phyloP scores from a whole-genome alignment of 1,140 invertebrate genomes.

The Carcinoscorpius rotundicauda region DNA sequence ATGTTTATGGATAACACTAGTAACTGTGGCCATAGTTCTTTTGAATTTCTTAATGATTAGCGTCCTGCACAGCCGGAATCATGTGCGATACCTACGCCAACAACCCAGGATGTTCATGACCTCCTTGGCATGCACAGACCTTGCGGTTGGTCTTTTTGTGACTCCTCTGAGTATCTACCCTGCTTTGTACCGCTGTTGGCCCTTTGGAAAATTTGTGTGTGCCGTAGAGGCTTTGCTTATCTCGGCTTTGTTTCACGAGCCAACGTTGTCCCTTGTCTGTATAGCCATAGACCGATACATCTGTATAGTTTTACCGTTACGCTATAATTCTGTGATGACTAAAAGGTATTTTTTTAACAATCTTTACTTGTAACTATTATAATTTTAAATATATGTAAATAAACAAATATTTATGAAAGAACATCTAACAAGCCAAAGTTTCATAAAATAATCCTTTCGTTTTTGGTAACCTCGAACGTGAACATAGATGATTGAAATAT shows the following conservation, averaged over 20 bases:
- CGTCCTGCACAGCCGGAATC: constrained; percentile 9
- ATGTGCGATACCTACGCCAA: constrained; percentile 10
- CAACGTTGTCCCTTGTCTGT: constrained; percentile 7
- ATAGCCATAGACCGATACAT: constrained; percentile 10
- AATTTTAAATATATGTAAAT: too few relatives aligned
- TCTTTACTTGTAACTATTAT: too few relatives aligned
- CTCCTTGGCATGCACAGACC: constrained; percentile 10
- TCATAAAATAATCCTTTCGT: too few relatives aligned
- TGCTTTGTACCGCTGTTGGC: constrained; percentile 4
- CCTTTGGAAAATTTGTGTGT: constrained; percentile 7
- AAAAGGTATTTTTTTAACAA: too few relatives aligned
- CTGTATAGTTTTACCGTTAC: too few relatives aligned
- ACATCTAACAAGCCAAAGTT: too few relatives aligned
- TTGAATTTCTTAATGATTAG: constrained; percentile 9
- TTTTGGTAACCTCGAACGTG: too few relatives aligned
- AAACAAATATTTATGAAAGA: too few relatives aligned
- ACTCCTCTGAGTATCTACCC: constrained; percentile 7
- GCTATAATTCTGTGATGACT: too few relatives aligned
- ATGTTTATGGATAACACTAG: not conserved
- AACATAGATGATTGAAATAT: too few relatives aligned
- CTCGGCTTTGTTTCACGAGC: constrained; percentile 7
- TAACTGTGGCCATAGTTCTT: constrained; percentile 7
- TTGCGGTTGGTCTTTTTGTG: constrained; percentile 7
- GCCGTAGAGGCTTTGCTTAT: constrained; percentile 10
- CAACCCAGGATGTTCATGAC: constrained; percentile 12